These are phyloP conservation scores for Ageneiosus marmoratus DNA, from an alignment of 2,113 vertebrate species.

Conservation along the genomic window DNA sequence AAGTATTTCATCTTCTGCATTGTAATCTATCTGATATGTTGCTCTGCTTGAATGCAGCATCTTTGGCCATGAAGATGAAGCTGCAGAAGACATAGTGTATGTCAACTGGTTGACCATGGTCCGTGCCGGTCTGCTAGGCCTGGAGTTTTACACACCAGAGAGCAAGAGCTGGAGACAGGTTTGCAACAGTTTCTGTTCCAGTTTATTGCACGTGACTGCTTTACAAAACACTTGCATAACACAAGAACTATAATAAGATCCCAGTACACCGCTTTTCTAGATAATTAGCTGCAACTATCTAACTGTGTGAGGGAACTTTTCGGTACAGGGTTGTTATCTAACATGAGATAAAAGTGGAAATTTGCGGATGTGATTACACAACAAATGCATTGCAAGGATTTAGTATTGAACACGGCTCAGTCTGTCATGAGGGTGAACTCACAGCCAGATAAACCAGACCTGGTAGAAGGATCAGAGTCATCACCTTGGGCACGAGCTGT, in stretches of 20 bases:
- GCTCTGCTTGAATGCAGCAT: slow-evolving; percentile 70
- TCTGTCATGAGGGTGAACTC: not conserved
- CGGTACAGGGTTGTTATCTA: not conserved
- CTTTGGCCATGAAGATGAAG: slow-evolving; percentile 80
- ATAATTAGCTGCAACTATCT: not conserved
- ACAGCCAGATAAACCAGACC: not conserved
- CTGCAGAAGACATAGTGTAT: slow-evolving; percentile 83
- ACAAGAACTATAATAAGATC: not conserved
- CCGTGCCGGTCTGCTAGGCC: slow-evolving; percentile 80
- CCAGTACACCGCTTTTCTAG: not conserved
- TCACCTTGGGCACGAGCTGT: not conserved
- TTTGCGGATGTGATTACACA: not conserved
- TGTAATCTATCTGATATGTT: not conserved
- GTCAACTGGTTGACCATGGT: slow-evolving; percentile 93
- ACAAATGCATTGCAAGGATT: not conserved
- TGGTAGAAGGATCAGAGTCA: not conserved
- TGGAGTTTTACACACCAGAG: slow-evolving; percentile 88
- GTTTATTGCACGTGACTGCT: not conserved
- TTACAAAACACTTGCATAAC: slow-evolving; percentile 1
- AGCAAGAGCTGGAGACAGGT: slow-evolving; percentile 89
- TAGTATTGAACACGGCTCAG: not conserved
- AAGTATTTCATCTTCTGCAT: not conserved
- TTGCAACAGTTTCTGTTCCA: not conserved
- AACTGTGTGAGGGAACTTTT: not conserved
- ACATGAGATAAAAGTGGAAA: not conserved